Evolutionary conservation across 2,113 vertebrate genomes (phyloP), one percentile per base, ranked within the genome.

Genomic region (Polypterus senegalus): DNA sequence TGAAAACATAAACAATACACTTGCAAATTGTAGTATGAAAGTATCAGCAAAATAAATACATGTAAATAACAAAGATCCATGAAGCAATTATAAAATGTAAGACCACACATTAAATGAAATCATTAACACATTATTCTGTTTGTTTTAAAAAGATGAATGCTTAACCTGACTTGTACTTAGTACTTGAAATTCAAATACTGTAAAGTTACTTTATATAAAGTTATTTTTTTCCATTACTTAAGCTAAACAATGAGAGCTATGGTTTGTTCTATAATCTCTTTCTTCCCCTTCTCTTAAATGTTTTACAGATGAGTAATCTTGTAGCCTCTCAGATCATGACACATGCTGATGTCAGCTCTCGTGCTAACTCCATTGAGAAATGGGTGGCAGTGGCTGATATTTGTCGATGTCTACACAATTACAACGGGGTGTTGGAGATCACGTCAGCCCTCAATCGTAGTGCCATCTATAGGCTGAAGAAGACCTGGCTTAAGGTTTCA

Each of bases 241-340:
- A n/a, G n/a, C n/a, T n/a, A n/a, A n/a, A n/a, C n/a, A n/a, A n/a
- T n/a, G n/a, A n/a, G n/a, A n/a, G n/a, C n/a, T n/a, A n/a, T n/a
- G 27, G 27, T 27, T 27, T 27, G 7, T 7, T 2, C 46, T 8
- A 27, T 43, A 4, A 5, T 3, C 6, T 8, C 52, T 6, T 51
- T 44, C 64, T 9, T 8, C 11, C 8, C 4, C 54, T 47, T 53
- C 48, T 49, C 49, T 43, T 27, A 27, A 27, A 27, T 27, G 27
- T 56, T 54, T 47, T 71, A 44, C 69, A 99, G 96, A 97, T 99
- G 96, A 99, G 96, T 72, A 99, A 98, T 82, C 84, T 99, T 75
- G 95, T 98, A 78, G 95, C 93, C 44, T 99, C 93, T 0, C 93
- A 99, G 83, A 98, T 99, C 46, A 97, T 98, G 94, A 91, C 86